Base-by-base conservation (phyloP, 2,888 invertebrate species). In the Brachylomia viminalis region DNA sequence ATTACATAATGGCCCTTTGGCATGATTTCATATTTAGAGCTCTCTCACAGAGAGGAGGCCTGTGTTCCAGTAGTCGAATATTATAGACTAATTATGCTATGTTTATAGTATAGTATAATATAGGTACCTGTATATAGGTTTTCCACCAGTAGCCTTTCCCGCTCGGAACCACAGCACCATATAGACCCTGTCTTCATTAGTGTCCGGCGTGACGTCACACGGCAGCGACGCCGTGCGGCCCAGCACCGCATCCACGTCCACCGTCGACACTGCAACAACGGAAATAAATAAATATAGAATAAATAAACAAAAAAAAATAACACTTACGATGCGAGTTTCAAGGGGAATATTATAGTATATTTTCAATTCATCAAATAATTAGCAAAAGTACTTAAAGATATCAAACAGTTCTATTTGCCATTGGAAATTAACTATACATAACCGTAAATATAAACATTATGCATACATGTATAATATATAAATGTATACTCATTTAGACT, bases 91-190 rank as follows among this genome's bases (percentile, higher is more conserved):
- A 8, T 59, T 20, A 59, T 30, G 58, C 4, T 27, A 23, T 15
- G 10, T 30, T 23, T 30, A 3, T 10, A 47, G 8, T 27, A 42
- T 42, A 17, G 64, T 45, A n/a, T 52, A 42, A 42, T n/a, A n/a
- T n/a, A 61, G 54, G n/a, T 79, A 83, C 98, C 98, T 99, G 97
- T 98, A 99, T 91, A 99, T 98, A 86, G 99, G 99, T 96, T 98
- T 98, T 90, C 98, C 98, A 87, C 98, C 98, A 86, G 98, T 98
- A 92, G 98, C 98, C 86, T 96, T 96, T 52, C 96, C 96, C 7
- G 96, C 96, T 87, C 98, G 97, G 95, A 98, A 99, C 99, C 99
- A 99, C 74, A 99, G 97, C 88, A 99, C 98, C 98, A 99, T 98
- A 95, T 98, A 98, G 80, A 98, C 98, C 83, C 98, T 97, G 95